phyloP scores from a whole-genome alignment of 2,797 vertebrate genomes.

The Syndactyla subalaris region DNA sequence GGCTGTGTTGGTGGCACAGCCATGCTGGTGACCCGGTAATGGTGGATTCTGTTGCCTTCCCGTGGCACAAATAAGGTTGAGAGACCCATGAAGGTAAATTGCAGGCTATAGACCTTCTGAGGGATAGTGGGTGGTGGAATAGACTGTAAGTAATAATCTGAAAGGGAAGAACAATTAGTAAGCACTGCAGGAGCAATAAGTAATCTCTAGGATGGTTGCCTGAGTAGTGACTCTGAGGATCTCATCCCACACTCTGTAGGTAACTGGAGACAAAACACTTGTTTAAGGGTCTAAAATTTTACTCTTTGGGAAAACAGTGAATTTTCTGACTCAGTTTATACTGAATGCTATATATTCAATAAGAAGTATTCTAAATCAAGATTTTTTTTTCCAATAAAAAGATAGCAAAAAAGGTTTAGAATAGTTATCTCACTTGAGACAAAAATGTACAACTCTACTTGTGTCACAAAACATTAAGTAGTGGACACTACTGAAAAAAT shows the following conservation, averaged over 20 bases:
- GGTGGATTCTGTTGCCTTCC: rapidly evolving
- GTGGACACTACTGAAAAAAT: not conserved
- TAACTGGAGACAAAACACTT: not conserved
- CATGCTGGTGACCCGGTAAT: not conserved
- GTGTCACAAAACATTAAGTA: not conserved
- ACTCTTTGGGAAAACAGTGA: not conserved
- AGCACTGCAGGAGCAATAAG: not conserved
- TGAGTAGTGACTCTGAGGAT: not conserved
- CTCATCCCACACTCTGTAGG: not conserved
- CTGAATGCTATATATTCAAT: not conserved
- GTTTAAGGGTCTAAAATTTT: not conserved
- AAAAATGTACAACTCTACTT: not conserved
- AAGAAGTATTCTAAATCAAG: not conserved
- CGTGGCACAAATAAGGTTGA: rapidly evolving
- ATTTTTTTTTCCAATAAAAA: not conserved
- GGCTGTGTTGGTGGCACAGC: rapidly evolving
- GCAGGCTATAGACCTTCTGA: not conserved
- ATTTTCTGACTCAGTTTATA: not conserved
- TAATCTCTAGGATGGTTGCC: not conserved
- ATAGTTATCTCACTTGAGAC: not conserved
- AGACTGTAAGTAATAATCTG: not conserved
- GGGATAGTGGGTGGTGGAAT: not conserved
- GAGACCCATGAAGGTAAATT: not conserved
- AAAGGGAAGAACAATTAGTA: not conserved
- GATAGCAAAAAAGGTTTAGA: not conserved